Percentiles rank a stretch among this genome's conserved stretches.
Conservation (phyloP, 2,113 vertebrate genomes). For the Catharus bicknelli region DNA sequence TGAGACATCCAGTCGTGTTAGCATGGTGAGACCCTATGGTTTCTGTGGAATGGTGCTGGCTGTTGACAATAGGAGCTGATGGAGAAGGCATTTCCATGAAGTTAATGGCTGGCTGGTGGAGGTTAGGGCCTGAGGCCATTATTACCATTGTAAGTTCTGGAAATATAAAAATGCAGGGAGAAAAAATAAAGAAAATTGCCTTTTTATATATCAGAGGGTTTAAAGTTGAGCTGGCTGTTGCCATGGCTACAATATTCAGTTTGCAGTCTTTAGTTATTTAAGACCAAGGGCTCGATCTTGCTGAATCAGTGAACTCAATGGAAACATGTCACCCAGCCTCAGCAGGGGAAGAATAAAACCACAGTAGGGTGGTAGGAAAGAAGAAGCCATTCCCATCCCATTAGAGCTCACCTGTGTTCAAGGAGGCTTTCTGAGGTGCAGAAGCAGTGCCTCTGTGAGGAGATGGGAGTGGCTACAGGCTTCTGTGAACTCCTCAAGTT, state of each 20-base stretch:
- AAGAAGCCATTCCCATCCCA: not conserved
- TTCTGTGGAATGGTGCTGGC: slow-evolving; percentile 53
- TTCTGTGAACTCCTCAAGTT: not conserved
- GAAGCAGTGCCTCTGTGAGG: not conserved
- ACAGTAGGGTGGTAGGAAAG: not conserved
- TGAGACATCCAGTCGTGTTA: slow-evolving; percentile 33
- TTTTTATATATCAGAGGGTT: slow-evolving; percentile 66
- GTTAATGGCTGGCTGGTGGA: slow-evolving; percentile 67
- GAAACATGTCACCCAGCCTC: slow-evolving; percentile 18
- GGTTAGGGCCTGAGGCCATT: slow-evolving; percentile 58
- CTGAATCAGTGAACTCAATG: slow-evolving; percentile 56
- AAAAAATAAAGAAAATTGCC: slow-evolving; percentile 67
- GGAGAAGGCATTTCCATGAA: slow-evolving; percentile 62
- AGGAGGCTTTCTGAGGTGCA: not conserved
- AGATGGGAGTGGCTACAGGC: not conserved
- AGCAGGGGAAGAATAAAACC: not conserved
- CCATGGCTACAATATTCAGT: slow-evolving; percentile 69
- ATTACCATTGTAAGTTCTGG: slow-evolving; percentile 66
- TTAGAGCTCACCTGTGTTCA: not conserved
- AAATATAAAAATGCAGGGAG: slow-evolving; percentile 68
- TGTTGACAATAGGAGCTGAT: slow-evolving; percentile 55
- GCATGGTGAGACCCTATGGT: slow-evolving; percentile 17
- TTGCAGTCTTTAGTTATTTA: slow-evolving; percentile 63
- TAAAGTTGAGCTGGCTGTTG: slow-evolving; percentile 70
- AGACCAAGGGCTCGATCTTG: slow-evolving; percentile 57